phyloP scores from a whole-genome alignment of 2,113 vertebrate genomes.

The Hippoglossus stenolepis region DNA sequence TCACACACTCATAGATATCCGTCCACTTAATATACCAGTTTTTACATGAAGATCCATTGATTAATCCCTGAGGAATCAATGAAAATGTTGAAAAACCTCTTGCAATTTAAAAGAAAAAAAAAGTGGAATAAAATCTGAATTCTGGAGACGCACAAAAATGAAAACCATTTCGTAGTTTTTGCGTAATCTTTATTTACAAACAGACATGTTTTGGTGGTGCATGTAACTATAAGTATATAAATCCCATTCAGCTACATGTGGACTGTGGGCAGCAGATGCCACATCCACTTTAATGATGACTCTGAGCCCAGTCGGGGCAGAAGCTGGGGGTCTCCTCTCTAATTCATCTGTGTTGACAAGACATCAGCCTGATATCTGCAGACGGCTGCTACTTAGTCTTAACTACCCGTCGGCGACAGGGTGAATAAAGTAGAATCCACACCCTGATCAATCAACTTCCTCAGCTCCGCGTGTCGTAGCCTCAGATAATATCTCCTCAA shows the following conservation, averaged over 20 bases:
- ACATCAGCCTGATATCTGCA: background rate
- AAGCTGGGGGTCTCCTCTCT: background rate
- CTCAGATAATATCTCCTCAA: background rate
- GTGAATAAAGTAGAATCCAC: background rate
- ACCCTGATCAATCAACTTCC: background rate
- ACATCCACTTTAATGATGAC: conserved; percentile 2
- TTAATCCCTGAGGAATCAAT: no score
- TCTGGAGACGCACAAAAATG: no score
- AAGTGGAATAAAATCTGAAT: no score
- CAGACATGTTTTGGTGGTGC: no score
- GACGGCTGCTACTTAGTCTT: background rate
- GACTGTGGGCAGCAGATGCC: background rate
- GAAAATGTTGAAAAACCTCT: no score
- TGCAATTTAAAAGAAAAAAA: no score
- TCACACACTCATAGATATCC: no score
- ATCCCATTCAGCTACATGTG: background rate
- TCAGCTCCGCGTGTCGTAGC: background rate
- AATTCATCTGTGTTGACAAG: background rate
- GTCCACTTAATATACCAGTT: no score
- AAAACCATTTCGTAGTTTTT: no score
- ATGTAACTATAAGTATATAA: no score
- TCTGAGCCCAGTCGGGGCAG: background rate
- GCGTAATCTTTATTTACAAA: no score
- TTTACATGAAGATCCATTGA: no score
- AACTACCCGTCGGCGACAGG: background rate